Evolutionary conservation across 2,888 invertebrate species (phyloP), one percentile per base, ranked within the genome.

Genomic region (Thymelicus sylvestris): DNA sequence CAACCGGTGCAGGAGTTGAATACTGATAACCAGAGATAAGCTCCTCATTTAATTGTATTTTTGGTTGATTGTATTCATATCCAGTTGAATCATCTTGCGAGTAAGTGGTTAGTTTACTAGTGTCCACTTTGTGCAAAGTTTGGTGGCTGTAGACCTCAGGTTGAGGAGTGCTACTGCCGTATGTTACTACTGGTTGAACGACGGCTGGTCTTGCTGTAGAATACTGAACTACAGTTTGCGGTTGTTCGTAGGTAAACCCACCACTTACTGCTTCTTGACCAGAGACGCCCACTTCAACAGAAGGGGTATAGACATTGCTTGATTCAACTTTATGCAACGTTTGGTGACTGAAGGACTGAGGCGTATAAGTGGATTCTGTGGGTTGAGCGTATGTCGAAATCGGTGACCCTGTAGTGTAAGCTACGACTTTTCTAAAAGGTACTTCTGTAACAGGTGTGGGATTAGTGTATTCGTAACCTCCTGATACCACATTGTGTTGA

Each of bases 391-490:
- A 89, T 13, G 85, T 72, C 13, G 74, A 48, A 68, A 74, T 69
- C 78, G 63, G 78, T 75, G 90, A 83, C 6, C 92, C 91, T 64
- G 92, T 92, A 5, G 93, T 92, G 69, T 93, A 93, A 48, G 93
- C 92, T 24, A 90, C 85, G 2, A 89, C 57, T 78, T 89, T 92
- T 74, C 86, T 91, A 65, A 93, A 89, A 24, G 92, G 92, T 70
- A 86, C 86, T 78, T 93, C 93, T 67, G 83, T 81, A 3, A 90
- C 85, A 24, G 92, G 91, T 1, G 79, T 81, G 39, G 85, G 84
- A 4, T 85, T 86, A 7, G 90, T 84, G 66, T 91, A 91, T 67
- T 88, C 86, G 59, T 83, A 88, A 38, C 88, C 86, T 19, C 76
- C 82, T 4, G 88, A 82, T 71, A 84, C 86, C 10, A 86, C 77